Evolutionary conservation across 2,888 invertebrate genomes (phyloP).

Genomic region (Cerastis rubricosa): DNA sequence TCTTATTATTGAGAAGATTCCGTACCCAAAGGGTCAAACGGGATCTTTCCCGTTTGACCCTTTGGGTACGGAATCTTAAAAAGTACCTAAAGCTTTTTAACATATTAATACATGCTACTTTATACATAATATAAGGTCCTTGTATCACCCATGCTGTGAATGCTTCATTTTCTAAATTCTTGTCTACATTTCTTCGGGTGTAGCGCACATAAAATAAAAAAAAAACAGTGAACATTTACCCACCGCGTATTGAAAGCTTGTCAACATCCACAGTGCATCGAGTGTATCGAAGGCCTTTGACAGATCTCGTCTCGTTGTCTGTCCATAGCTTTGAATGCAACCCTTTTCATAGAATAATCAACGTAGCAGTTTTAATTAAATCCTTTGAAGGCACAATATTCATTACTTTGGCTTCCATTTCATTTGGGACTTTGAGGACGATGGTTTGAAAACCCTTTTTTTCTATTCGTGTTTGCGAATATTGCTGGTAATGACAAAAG

Average conservation of each 20-base stretch:
- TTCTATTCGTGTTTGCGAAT: background rate
- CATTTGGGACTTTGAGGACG: background rate
- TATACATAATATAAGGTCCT: no score
- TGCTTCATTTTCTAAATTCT: background rate
- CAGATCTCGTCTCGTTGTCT: background rate
- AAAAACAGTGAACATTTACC: background rate
- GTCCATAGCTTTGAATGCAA: background rate
- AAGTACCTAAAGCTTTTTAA: no score
- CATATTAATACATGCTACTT: no score
- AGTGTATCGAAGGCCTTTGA: background rate
- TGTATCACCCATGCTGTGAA: no score
- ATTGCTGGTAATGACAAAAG: background rate
- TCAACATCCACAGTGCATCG: no score
- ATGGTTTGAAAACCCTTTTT: background rate
- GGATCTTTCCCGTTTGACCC: no score
- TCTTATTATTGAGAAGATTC: no score
- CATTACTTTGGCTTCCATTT: background rate
- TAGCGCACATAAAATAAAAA: background rate
- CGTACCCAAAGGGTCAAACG: no score
- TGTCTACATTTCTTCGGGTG: background rate
- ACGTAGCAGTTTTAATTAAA: background rate
- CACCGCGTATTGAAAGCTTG: background rate
- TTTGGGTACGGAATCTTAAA: no score
- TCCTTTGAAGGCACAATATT: background rate
- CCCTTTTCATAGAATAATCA: background rate